Conservation (phyloP, 2,797 vertebrate genomes). For the Allobates femoralis region DNA sequence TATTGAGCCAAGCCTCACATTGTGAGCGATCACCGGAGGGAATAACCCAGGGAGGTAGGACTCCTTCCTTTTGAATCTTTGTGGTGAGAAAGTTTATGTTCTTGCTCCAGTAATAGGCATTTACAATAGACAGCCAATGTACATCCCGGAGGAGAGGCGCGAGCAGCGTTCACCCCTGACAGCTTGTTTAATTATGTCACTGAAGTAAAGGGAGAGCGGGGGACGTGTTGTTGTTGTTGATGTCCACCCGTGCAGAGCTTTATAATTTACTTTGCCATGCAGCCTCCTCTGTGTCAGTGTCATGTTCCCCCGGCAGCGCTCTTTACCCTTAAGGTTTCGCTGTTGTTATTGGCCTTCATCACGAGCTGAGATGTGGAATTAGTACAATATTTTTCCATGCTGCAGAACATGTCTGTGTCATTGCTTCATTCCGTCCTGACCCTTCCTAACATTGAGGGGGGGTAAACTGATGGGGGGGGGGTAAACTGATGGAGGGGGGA, state of each 20-base stretch:
- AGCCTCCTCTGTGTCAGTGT: slow-evolving; percentile 10
- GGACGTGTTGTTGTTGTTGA: slow-evolving; percentile 16
- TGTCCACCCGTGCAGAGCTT: not conserved
- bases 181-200: slow-evolving; percentile 6
- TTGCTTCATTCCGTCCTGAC: slow-evolving; percentile 12
- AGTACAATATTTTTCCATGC: slow-evolving; percentile 21
- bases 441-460: not conserved
- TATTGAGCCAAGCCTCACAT: too few species aligned
- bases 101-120: not conserved
- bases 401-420: slow-evolving; percentile 36
- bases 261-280: slow-evolving; percentile 30
- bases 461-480: too few species aligned
- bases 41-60: not conserved
- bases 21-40: not conserved
- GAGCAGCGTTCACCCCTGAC: not conserved
- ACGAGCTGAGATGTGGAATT: slow-evolving; percentile 2
- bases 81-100: not conserved
- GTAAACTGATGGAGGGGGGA: not conserved
- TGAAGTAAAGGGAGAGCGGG: not conserved
- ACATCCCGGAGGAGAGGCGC: not conserved
- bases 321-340: slow-evolving; percentile 27
- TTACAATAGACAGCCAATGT: not conserved
- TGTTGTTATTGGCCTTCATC: not conserved
- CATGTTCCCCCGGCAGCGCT: slow-evolving; percentile 18
- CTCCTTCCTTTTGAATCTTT: not conserved